Conservation (phyloP, 2,888 invertebrate species). For the Cheilosia urbana region DNA sequence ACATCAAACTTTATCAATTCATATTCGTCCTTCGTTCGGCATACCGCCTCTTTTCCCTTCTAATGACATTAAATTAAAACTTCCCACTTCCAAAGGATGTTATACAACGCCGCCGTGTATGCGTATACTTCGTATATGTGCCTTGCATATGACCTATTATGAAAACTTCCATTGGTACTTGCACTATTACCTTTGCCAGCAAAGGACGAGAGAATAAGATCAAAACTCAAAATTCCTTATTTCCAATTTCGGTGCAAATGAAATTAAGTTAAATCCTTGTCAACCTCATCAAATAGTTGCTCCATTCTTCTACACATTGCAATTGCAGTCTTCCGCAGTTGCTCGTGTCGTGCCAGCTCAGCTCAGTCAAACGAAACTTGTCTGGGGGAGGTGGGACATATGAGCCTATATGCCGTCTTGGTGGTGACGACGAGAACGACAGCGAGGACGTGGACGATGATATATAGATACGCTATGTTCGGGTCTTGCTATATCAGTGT, state of each 20-base stretch:
- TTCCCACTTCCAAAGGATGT: slow-evolving; percentile 70
- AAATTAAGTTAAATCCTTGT: slow-evolving; percentile 78
- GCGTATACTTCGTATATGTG: slow-evolving; percentile 34
- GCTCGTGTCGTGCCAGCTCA: slow-evolving; percentile 25
- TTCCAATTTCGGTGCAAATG: slow-evolving; percentile 74
- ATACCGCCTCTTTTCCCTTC: slow-evolving; percentile 43
- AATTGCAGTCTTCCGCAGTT: slow-evolving; percentile 64
- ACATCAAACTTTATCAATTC: slow-evolving; percentile 74
- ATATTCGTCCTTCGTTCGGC: slow-evolving; percentile 69
- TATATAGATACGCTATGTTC: slow-evolving; percentile 46
- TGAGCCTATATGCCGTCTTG: slow-evolving; percentile 53
- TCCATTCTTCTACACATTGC: slow-evolving; percentile 76
- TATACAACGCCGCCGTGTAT: slow-evolving; percentile 42
- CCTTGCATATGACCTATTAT: slow-evolving; percentile 46
- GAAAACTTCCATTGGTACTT: slow-evolving; percentile 17
- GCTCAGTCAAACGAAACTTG: slow-evolving; percentile 22
- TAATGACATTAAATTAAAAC: slow-evolving; percentile 74
- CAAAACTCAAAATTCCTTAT: slow-evolving; percentile 74
- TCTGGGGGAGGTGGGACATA: slow-evolving; percentile 13
- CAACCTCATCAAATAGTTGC: slow-evolving; percentile 78
- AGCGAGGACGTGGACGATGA: slow-evolving; percentile 49
- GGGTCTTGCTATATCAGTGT: slow-evolving; percentile 35
- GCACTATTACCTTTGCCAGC: slow-evolving; percentile 39
- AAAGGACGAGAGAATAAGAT: slow-evolving; percentile 67
- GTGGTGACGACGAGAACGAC: slow-evolving; percentile 36